These are phyloP conservation scores for Phrynosoma blainvillii DNA, from an alignment of 2,113 vertebrate species.

Conservation along the genomic window DNA sequence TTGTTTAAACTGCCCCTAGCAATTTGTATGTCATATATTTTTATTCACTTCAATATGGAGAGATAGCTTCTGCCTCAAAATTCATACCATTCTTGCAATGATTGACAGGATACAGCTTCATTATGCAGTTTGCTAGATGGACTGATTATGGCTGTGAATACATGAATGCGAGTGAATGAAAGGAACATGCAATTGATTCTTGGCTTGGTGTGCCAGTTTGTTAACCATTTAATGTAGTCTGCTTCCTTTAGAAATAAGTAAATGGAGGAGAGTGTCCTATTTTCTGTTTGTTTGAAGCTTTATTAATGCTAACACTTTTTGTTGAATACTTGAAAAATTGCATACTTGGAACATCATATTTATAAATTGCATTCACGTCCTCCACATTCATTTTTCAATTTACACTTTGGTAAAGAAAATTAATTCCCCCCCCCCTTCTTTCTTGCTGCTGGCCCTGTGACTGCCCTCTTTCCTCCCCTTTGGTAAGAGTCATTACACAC, in stretches of 20 bases:
- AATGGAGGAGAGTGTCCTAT: slow-evolving; percentile 43
- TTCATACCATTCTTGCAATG: slow-evolving; percentile 69
- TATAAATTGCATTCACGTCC: slow-evolving; percentile 42
- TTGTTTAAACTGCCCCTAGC: slow-evolving; percentile 61
- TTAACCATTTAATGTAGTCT: slow-evolving; percentile 77
- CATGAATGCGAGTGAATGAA: slow-evolving; percentile 79
- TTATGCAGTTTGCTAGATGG: slow-evolving; percentile 78
- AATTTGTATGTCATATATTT: slow-evolving; percentile 70
- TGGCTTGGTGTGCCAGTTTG: slow-evolving; percentile 77
- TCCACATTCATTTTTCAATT: slow-evolving; percentile 56
- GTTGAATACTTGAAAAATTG: slow-evolving; percentile 20
- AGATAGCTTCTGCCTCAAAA: slow-evolving; percentile 72
- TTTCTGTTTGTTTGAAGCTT: slow-evolving; percentile 61
- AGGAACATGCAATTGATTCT: slow-evolving; percentile 85
- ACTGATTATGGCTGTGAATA: slow-evolving; percentile 78
- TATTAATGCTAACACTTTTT: slow-evolving; percentile 48
- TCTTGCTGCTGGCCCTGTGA: background rate
- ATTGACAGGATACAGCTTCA: slow-evolving; percentile 81
- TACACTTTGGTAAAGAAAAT: slow-evolving; percentile 41
- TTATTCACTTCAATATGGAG: slow-evolving; percentile 72
- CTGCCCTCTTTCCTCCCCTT: slow-evolving; percentile 4
- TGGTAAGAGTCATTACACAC: slow-evolving; percentile 52
- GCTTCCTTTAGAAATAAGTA: slow-evolving; percentile 9
- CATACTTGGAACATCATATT: slow-evolving; percentile 44
- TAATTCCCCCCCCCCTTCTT: background rate